These are phyloP conservation scores for Crypturellus undulatus DNA, from an alignment of 2,113 vertebrate species.

Conservation along the genomic window DNA sequence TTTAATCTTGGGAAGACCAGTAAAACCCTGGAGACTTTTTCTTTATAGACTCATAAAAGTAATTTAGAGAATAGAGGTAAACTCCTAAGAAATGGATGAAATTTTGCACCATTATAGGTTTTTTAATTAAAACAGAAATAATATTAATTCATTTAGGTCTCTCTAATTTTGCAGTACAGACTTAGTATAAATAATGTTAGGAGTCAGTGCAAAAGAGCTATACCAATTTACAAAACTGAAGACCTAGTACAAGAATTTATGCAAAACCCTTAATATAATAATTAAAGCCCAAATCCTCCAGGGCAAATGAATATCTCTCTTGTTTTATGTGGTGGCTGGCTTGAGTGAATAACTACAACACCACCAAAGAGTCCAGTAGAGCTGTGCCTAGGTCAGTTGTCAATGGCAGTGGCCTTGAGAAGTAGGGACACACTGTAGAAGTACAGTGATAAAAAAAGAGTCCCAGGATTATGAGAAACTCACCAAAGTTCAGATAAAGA, in stretches of 20 bases:
- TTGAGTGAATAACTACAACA: not conserved
- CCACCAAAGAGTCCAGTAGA: rapidly evolving
- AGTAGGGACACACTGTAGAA: not conserved
- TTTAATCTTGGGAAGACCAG: not conserved
- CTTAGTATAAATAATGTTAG: not conserved
- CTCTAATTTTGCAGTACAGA: not conserved
- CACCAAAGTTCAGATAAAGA: not conserved
- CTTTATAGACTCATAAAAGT: not conserved
- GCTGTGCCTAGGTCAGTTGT: not conserved
- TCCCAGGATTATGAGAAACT: not conserved
- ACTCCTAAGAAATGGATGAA: not conserved
- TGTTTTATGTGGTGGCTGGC: not conserved
- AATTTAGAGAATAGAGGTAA: not conserved
- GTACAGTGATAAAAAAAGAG: not conserved
- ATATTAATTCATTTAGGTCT: not conserved
- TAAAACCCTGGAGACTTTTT: not conserved
- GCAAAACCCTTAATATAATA: not conserved
- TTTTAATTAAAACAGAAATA: not conserved
- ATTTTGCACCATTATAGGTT: not conserved
- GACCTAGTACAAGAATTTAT: not conserved
- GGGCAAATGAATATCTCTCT: not conserved
- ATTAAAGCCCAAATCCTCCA: not conserved
- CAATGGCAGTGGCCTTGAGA: not conserved
- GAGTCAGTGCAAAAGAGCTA: not conserved
- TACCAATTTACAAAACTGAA: not conserved